Percentiles rank a stretch among this genome's conserved stretches.
These are phyloP conservation scores for Struthidea cinerea DNA, from an alignment of 2,113 vertebrate species.

Conservation along the genomic window DNA sequence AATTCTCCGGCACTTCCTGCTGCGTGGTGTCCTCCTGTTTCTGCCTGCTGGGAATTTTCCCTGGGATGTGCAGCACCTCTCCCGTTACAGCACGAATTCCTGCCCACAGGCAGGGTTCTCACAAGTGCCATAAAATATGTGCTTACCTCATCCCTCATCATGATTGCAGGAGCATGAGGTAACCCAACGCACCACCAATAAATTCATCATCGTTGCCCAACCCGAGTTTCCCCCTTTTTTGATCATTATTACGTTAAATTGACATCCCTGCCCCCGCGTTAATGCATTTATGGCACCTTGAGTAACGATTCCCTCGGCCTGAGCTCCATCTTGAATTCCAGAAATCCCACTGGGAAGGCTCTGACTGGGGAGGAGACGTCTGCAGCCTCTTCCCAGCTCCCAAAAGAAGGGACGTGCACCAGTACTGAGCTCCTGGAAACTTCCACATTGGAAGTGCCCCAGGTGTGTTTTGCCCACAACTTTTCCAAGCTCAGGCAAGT, in stretches of 20 bases:
- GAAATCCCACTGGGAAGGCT: background rate
- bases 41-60: background rate
- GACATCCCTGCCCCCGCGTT: background rate
- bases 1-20: background rate
- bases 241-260: background rate
- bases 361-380: background rate
- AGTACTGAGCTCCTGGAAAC: background rate
- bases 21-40: accelerated
- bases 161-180: background rate
- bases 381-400: background rate
- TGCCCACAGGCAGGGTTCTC: background rate
- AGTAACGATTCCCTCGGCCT: background rate
- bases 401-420: accelerated
- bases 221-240: background rate
- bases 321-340: background rate
- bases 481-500: background rate
- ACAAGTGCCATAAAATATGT: background rate
- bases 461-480: background rate
- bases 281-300: background rate
- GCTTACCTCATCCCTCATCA: background rate
- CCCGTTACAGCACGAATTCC: background rate
- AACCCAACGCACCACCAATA: background rate
- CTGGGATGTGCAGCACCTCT: background rate
- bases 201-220: background rate
- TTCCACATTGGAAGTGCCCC: background rate